A percentile compares a stretch with the other conserved stretches of the same genome.
phyloP scores from a whole-genome alignment of 2,888 invertebrate genomes.

The Doris montereyensis region DNA sequence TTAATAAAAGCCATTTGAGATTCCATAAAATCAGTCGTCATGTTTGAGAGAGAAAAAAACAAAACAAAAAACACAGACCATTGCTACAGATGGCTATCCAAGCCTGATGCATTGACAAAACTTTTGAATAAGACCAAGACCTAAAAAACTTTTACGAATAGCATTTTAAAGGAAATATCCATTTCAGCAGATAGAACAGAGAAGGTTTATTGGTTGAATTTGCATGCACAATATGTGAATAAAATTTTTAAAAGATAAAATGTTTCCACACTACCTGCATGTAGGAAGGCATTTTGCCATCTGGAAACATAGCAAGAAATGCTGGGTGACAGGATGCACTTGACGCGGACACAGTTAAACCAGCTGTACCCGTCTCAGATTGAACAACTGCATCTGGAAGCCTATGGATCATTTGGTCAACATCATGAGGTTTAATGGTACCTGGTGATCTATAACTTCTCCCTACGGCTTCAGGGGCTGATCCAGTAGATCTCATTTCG shows the following conservation, averaged over 20 bases:
- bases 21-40: not conserved
- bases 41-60: not conserved
- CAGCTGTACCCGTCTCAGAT: conserved; percentile 29
- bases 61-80: not conserved
- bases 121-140: no score
- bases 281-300: conserved; percentile 47
- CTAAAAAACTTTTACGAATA: no score
- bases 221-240: no score
- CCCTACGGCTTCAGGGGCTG: not conserved
- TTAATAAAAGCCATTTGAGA: not conserved
- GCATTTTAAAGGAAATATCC: no score
- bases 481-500: no score
- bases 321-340: conserved; percentile 28
- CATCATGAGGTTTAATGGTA: not conserved
- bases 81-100: no score
- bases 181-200: no score
- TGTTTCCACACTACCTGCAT: conserved; percentile 44
- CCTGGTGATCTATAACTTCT: not conserved
- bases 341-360: conserved; percentile 22
- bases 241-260: no score
- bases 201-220: no score
- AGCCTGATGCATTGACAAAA: no score
- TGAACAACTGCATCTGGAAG: conserved; percentile 18
- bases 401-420: not conserved
- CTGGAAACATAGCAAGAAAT: conserved; percentile 40